A percentile compares a stretch with the other conserved stretches of the same genome.
Evolutionary conservation across 2,797 vertebrate species (phyloP).

Genomic region (Neolamprologus multifasciatus): DNA sequence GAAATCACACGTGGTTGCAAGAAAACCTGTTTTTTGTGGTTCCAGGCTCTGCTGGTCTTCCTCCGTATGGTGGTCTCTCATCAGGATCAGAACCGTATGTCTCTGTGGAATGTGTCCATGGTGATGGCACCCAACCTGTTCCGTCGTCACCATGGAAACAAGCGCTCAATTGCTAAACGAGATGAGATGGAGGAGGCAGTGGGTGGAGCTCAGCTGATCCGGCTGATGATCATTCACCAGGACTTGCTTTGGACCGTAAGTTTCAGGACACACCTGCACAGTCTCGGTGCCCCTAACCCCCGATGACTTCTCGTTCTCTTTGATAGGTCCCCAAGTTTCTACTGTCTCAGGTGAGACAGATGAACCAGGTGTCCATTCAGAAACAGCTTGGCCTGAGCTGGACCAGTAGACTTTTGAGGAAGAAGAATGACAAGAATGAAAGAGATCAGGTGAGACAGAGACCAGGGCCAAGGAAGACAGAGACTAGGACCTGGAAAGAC

Average conservation of each 20-base stretch:
- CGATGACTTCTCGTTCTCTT: neutral
- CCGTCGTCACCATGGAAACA: slow-evolving; percentile 73
- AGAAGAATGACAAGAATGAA: slow-evolving; percentile 79
- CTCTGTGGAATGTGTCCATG: slow-evolving; percentile 94
- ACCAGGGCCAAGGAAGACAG: neutral
- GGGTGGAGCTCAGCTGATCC: slow-evolving; percentile 83
- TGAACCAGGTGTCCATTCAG: slow-evolving; percentile 85
- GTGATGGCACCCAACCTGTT: slow-evolving; percentile 95
- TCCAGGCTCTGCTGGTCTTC: slow-evolving; percentile 87
- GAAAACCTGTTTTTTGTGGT: neutral
- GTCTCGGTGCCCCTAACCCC: neutral
- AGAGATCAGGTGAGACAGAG: slow-evolving; percentile 73
- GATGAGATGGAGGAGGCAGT: slow-evolving; percentile 86
- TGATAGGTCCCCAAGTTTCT: slow-evolving; percentile 88
- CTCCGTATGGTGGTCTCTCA: slow-evolving; percentile 87
- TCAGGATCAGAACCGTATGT: slow-evolving; percentile 93
- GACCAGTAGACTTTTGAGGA: slow-evolving; percentile 78
- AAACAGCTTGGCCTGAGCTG: slow-evolving; percentile 76
- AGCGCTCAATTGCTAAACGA: slow-evolving; percentile 34
- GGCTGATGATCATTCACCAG: slow-evolving; percentile 87
- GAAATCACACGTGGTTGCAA: neutral
- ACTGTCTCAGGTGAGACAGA: slow-evolving; percentile 87
- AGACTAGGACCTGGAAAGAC: neutral
- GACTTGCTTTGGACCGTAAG: slow-evolving; percentile 90
- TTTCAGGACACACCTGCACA: neutral